These are phyloP conservation scores for Pachymerium ferrugineum DNA, from an alignment of 2,888 invertebrate species.

Conservation along the genomic window DNA sequence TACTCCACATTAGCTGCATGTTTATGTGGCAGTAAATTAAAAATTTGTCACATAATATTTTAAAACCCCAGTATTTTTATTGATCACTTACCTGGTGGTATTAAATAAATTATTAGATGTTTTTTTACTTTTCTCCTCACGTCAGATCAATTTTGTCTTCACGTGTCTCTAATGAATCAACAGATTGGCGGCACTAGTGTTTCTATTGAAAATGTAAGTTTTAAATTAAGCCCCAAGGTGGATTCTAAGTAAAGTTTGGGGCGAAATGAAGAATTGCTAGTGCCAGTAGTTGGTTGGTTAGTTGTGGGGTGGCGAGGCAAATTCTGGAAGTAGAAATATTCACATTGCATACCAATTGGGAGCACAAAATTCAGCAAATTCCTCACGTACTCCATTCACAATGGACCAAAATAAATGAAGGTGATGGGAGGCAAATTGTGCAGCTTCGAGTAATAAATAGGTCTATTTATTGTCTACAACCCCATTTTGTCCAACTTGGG, in stretches of 20 bases:
- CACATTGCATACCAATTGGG: conserved; percentile 24
- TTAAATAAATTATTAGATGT: no score
- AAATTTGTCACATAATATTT: no score
- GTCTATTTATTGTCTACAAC: background rate
- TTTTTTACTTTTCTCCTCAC: no score
- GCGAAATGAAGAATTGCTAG: conserved; percentile 16
- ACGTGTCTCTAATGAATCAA: no score
- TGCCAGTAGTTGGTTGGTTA: background rate
- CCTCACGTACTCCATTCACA: conserved; percentile 17
- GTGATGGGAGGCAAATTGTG: conserved; percentile 1
- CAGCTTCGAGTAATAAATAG: conserved; percentile 16
- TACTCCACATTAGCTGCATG: no score
- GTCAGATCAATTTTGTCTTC: no score
- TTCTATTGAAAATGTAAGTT: no score
- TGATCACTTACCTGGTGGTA: no score
- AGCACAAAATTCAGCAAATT: conserved; percentile 19
- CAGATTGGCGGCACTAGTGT: no score
- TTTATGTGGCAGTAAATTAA: no score
- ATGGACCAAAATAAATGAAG: conserved; percentile 24
- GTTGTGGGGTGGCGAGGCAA: background rate
- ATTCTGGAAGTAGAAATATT: conserved; percentile 6
- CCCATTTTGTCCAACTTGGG: background rate
- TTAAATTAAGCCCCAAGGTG: background rate
- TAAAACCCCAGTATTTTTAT: no score
- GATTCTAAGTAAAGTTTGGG: background rate